Base-by-base conservation (phyloP, 2,888 invertebrate species). In the Fragum whitleyi region DNA sequence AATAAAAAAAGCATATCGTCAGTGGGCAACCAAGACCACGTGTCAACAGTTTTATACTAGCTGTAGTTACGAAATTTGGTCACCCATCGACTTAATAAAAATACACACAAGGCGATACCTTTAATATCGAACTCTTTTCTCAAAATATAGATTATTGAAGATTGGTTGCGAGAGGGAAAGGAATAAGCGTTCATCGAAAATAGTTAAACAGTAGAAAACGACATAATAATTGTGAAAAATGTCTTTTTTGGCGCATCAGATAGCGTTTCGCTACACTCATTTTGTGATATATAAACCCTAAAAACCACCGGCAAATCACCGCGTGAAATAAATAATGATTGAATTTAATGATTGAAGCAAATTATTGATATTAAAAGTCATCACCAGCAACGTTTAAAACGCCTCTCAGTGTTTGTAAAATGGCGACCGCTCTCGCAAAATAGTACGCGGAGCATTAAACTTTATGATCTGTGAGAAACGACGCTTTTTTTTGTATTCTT, bases 401-500 rank as follows among this genome's bases (percentile, higher is more conserved):
- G 65, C 11, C 53, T 57, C 70, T 32, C n/a, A 53, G 23, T 70
- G 70, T 53, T 55, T 70, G 36, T 53, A 55, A 70, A 32, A 55
- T 70, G 70, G 39, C 65, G n/a, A 21, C 42, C 65, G 65, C 65
- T 65, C n/a, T 65, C 65, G 65, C n/a, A 65, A 65, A 65, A 42
- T 65, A 65, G 65, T 74, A 67, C 65, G 71, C 32, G 32, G 7
- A 51, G 62, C 51, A 57, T 62, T 53, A 62, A 70, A 77, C 28
- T 77, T 77, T 77, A 77, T 77, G 76, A 39, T 29, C 53, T 77
- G 70, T 77, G 70, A 53, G 71, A 62, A 47, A 70, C n/a, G n/a
- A 70, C 55, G 53, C 55, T 21, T 29, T 70, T 53, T 62, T 53
- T 71, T 53, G 70, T 77, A 53, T 28, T 55, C 68, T 68, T 73